Base-by-base conservation (phyloP, 2,888 invertebrate species). In the Macaria liturata region DNA sequence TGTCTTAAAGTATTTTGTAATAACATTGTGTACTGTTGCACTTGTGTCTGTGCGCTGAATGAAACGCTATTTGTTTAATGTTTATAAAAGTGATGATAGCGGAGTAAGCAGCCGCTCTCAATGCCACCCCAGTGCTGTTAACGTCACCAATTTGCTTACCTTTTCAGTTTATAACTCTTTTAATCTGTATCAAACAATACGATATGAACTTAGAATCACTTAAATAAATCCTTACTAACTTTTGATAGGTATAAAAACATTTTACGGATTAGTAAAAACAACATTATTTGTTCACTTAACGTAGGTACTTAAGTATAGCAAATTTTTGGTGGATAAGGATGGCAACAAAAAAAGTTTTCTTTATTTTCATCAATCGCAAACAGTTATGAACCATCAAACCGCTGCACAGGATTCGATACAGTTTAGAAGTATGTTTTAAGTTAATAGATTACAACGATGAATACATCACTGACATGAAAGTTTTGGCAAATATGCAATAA, bases 401-500 rank as follows among this genome's bases (percentile, higher is more conserved):
- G 57, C 72, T 76, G 76, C 74, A 78, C 67, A 71, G 74, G 67
- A 80, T 81, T 82, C 61, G 53, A 69, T 73, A 74, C 78, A 84
- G 74, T 80, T 84, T 66, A 48, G 67, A 62, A 70, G 69, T 69
- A 66, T 59, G 67, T 62, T 9, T 1, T 57, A 73, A 75, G 74
- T 53, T 6, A 71, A 42, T 32, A 54, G 50, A 54, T 64, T 46
- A 31, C 0, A 63, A 66, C 69, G 64, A 46, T 58, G 1, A 20
- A 20, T 20, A 20, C 20, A 20, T 20, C 20, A 20, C 20, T 20
- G 20, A 20, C 20, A 39, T 8, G 20, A 2, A 20, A 20, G 2
- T 20, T 20, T 1, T 20, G 20, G 20, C 20, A 20, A 20, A 20
- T n/a, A n/a, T n/a, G n/a, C n/a, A n/a, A n/a, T 20, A 20, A 20